Percentiles rank a stretch among this genome's conserved stretches.
These are phyloP conservation scores for Vannuccia rotundouncinata DNA, from an alignment of 2,888 invertebrate genomes.

Conservation along the genomic window DNA sequence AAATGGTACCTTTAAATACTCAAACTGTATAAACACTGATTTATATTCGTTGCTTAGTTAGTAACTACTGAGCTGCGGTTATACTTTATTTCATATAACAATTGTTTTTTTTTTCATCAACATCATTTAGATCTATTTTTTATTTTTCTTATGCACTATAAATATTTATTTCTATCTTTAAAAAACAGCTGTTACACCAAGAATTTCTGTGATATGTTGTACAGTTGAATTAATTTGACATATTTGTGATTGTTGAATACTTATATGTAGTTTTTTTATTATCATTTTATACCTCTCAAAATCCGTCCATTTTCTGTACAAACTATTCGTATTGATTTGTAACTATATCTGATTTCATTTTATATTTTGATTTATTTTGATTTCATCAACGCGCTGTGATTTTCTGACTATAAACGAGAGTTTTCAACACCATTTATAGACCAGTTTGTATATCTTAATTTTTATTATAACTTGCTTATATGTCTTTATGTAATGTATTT, in stretches of 20 bases:
- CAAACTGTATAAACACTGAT: slow-evolving; percentile 18
- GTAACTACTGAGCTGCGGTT: too few relatives aligned
- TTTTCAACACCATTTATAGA: too few relatives aligned
- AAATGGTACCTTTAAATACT: slow-evolving; percentile 6
- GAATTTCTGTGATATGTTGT: slow-evolving; percentile 18
- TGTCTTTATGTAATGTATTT: too few relatives aligned
- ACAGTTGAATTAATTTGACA: neutral
- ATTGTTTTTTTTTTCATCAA: neutral
- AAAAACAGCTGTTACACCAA: neutral
- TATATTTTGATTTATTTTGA: neutral
- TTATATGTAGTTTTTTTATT: neutral
- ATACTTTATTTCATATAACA: neutral
- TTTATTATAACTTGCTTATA: too few relatives aligned
- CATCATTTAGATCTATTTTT: neutral
- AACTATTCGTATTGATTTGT: neutral
- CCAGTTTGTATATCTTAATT: too few relatives aligned
- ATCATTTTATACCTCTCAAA: neutral
- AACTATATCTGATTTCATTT: neutral
- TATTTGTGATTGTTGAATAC: neutral
- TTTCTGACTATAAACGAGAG: neutral
- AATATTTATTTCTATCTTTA: neutral
- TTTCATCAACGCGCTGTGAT: slow-evolving; percentile 8
- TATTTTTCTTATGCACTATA: neutral
- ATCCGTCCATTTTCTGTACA: neutral
- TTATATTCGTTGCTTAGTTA: too few relatives aligned